phyloP scores from a whole-genome alignment of 2,888 invertebrate genomes.

The Agrochola macilenta region DNA sequence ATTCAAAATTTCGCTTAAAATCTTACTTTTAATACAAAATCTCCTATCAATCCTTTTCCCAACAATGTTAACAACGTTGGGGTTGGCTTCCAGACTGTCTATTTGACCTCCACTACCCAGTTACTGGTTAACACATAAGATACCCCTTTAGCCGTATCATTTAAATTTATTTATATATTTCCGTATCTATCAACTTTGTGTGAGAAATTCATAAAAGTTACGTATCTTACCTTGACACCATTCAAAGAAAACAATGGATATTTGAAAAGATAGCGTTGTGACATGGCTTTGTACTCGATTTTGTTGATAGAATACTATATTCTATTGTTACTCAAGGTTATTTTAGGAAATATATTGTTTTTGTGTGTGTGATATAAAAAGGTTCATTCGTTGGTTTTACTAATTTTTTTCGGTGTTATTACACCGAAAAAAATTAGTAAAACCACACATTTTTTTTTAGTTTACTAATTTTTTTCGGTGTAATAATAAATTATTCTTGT shows the following conservation, averaged over 20 bases:
- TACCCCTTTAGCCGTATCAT: neutral
- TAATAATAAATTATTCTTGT: too few species aligned
- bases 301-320: neutral
- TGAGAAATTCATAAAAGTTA: slow-evolving; percentile 45
- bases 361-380: neutral
- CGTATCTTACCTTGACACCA: slow-evolving; percentile 50
- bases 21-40: neutral
- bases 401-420: neutral
- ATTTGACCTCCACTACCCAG: too few species aligned
- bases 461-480: neutral
- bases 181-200: neutral
- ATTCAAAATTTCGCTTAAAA: neutral
- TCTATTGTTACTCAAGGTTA: neutral
- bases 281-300: slow-evolving; percentile 39
- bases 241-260: slow-evolving; percentile 43
- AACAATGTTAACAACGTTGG: too few species aligned
- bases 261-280: slow-evolving; percentile 45
- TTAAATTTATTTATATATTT: slow-evolving; percentile 5
- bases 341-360: neutral
- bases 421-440: too few species aligned
- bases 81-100: neutral
- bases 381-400: neutral
- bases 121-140: neutral
- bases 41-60: neutral
- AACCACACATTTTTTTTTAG: too few species aligned